Evolutionary conservation across 2,888 invertebrate species (phyloP).

Genomic region (Abrostola tripartita): DNA sequence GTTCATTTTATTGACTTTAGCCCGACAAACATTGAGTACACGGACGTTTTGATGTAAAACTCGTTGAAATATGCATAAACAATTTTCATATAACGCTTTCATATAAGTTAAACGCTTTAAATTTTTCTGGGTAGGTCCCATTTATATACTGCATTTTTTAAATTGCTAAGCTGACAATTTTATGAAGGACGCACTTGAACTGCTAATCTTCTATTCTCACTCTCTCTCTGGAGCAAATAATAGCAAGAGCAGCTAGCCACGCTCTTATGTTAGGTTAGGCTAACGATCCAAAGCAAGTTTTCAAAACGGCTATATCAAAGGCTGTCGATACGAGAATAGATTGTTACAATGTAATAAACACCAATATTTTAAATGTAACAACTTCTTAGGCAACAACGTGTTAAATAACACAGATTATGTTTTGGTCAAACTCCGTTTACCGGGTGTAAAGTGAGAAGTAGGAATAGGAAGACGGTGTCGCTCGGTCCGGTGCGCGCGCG

Average conservation of each 20-base stretch:
- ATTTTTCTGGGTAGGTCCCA: background rate
- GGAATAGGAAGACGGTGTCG: conserved; percentile 82
- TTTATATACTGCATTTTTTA: background rate
- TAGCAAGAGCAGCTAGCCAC: no score
- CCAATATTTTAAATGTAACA: conserved; percentile 4
- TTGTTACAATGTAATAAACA: background rate
- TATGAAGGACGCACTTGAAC: background rate
- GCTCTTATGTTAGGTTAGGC: no score
- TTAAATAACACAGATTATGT: conserved; percentile 74
- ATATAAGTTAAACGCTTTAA: conserved; percentile 28
- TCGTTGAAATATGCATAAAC: conserved; percentile 50
- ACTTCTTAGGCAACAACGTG: conserved; percentile 63
- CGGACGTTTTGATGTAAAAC: conserved; percentile 55
- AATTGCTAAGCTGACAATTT: background rate
- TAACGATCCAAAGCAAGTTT: no score
- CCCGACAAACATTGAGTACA: conserved; percentile 65
- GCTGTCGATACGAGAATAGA: background rate
- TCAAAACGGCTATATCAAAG: no score
- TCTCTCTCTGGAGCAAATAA: background rate
- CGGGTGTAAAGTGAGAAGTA: conserved; percentile 82
- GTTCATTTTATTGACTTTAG: conserved; percentile 85
- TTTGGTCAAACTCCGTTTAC: conserved; percentile 77
- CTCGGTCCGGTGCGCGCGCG: conserved; percentile 75
- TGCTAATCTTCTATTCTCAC: no score
- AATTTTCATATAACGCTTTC: conserved; percentile 41